These are phyloP conservation scores for Sialia sialis DNA, from an alignment of 2,113 vertebrate genomes.

Conservation along the genomic window DNA sequence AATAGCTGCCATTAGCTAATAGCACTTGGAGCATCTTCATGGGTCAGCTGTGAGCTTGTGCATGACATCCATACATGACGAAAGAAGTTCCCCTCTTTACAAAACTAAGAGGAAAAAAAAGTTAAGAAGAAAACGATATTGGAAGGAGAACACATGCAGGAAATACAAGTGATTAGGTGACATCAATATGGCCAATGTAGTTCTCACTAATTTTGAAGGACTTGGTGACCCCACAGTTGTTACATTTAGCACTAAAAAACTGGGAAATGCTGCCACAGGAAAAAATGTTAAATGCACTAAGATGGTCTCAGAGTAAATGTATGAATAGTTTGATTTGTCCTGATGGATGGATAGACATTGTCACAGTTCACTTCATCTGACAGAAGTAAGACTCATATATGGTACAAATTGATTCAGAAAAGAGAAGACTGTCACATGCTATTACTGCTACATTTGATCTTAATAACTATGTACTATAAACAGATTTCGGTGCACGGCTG, in stretches of 20 bases:
- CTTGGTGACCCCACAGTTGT: neutral
- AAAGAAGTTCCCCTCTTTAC: neutral
- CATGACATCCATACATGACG: neutral
- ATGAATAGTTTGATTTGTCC: conserved; percentile 16
- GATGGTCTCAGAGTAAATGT: neutral
- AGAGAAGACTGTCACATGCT: conserved; percentile 15
- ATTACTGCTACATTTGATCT: conserved; percentile 36
- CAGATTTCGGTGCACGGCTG: neutral
- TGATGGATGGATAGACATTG: conserved; percentile 44
- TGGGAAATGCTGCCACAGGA: neutral
- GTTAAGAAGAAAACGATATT: neutral
- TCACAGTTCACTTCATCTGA: conserved; percentile 53
- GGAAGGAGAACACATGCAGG: neutral
- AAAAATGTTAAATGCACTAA: neutral
- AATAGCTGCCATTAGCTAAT: conserved; percentile 10
- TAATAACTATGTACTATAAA: conserved; percentile 29
- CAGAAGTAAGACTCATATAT: neutral
- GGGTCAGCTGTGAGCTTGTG: neutral
- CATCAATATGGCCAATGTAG: neutral
- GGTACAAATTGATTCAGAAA: conserved; percentile 37
- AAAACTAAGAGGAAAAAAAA: neutral
- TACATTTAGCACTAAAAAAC: neutral
- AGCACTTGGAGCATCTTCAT: neutral
- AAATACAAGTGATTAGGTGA: neutral
- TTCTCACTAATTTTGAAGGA: neutral